These are phyloP conservation scores for Brachionus angularis DNA, from an alignment of 1,140 invertebrate species.

Conservation along the genomic window DNA sequence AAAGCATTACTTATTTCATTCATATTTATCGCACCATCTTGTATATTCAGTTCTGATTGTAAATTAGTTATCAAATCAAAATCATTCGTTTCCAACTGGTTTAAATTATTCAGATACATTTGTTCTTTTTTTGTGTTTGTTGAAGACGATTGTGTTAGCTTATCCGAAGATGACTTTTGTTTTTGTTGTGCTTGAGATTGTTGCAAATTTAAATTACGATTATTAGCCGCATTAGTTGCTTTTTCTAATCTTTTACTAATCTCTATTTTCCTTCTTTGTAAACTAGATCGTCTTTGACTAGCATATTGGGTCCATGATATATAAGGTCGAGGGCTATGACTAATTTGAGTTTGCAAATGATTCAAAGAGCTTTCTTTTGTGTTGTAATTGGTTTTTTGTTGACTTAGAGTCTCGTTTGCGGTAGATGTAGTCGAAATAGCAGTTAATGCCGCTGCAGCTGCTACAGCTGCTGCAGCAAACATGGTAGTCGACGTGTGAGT, in stretches of 20 bases:
- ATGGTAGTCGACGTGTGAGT: neutral
- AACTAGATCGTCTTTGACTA: slow-evolving; percentile 26
- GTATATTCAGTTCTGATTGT: neutral
- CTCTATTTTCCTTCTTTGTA: slow-evolving; percentile 37
- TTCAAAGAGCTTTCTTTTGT: no score
- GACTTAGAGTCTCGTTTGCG: neutral
- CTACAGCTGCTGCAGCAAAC: slow-evolving; percentile 41
- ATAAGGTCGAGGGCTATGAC: slow-evolving; percentile 11
- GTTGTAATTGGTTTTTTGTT: neutral
- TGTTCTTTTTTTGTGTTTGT: neutral
- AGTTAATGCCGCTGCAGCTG: slow-evolving; percentile 21
- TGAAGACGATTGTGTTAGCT: neutral
- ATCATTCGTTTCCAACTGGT: neutral
- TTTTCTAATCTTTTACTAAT: slow-evolving; percentile 29
- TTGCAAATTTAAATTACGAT: neutral
- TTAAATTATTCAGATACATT: neutral
- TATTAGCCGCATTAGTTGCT: slow-evolving; percentile 34
- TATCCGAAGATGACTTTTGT: neutral
- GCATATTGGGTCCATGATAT: slow-evolving; percentile 40
- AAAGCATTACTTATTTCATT: slow-evolving; percentile 25
- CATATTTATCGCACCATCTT: slow-evolving; percentile 1
- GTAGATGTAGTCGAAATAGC: neutral
- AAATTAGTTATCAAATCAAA: no score
- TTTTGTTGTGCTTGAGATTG: neutral
- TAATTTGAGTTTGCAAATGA: no score